phyloP scores from a whole-genome alignment of 2,113 vertebrate species.

The Puffinus mauretanicus region DNA sequence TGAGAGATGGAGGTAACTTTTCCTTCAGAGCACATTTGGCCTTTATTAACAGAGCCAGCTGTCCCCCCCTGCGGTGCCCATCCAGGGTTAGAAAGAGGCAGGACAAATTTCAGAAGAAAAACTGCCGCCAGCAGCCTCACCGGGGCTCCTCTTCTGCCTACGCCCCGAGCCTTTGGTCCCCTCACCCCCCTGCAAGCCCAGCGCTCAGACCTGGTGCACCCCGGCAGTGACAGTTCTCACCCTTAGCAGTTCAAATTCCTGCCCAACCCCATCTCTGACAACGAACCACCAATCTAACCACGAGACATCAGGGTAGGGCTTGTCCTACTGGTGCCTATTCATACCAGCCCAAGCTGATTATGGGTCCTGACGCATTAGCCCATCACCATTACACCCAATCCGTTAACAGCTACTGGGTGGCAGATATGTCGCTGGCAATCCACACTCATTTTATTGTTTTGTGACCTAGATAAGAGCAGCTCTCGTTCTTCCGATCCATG shows the following conservation, averaged over 20 bases:
- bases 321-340: not conserved
- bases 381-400: not conserved
- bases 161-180: rapidly evolving
- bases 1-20: not conserved
- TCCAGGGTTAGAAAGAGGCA: not conserved
- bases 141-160: not conserved
- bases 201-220: not conserved
- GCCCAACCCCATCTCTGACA: not conserved
- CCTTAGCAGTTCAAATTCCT: not conserved
- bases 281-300: not conserved
- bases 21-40: not conserved
- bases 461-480: not conserved
- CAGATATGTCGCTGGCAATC: not conserved
- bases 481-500: not conserved
- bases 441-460: not conserved
- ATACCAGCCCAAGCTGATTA: not conserved
- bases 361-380: not conserved
- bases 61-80: not conserved
- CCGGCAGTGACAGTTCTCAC: not conserved
- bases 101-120: not conserved
- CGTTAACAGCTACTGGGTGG: not conserved
- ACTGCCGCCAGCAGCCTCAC: not conserved
- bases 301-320: not conserved
- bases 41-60: not conserved
- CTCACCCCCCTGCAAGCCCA: not conserved